Percentiles rank a stretch among this genome's conserved stretches.
phyloP scores from a whole-genome alignment of 2,888 invertebrate genomes.

The Hydrotaea diabolus region DNA sequence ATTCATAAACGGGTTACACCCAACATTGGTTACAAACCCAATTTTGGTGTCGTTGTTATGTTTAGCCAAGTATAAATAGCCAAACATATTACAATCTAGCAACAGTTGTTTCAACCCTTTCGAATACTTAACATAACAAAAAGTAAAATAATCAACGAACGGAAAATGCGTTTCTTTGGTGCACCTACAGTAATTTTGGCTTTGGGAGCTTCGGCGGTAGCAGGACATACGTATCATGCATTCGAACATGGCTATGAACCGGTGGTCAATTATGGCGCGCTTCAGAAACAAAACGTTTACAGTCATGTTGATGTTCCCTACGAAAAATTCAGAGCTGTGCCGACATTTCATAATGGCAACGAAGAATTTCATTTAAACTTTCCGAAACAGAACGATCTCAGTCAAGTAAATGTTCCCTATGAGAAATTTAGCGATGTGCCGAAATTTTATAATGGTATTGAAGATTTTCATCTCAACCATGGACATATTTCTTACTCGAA shows the following conservation, averaged over 20 bases:
- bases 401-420: too few species aligned
- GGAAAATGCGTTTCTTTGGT: slow-evolving; percentile 54
- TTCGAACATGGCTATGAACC: slow-evolving; percentile 66
- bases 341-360: background rate
- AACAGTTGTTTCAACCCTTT: slow-evolving; percentile 60
- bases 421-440: background rate
- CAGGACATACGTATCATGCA: slow-evolving; percentile 65
- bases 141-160: background rate
- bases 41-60: too few species aligned
- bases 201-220: slow-evolving; percentile 63
- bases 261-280: slow-evolving; percentile 68
- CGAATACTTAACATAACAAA: slow-evolving; percentile 50
- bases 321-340: too few species aligned
- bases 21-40: too few species aligned
- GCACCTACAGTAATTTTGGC: slow-evolving; percentile 50
- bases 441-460: background rate
- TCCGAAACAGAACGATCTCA: too few species aligned
- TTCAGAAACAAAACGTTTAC: background rate
- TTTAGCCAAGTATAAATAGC: slow-evolving; percentile 56
- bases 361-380: too few species aligned
- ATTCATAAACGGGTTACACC: too few species aligned
- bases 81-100: slow-evolving; percentile 50
- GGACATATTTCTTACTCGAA: too few species aligned
- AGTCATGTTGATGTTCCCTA: too few species aligned
- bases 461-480: too few species aligned